Evolutionary conservation across 2,797 vertebrate species (phyloP), one percentile per base, ranked within the genome.

Genomic region (Gorsachius magnificus): DNA sequence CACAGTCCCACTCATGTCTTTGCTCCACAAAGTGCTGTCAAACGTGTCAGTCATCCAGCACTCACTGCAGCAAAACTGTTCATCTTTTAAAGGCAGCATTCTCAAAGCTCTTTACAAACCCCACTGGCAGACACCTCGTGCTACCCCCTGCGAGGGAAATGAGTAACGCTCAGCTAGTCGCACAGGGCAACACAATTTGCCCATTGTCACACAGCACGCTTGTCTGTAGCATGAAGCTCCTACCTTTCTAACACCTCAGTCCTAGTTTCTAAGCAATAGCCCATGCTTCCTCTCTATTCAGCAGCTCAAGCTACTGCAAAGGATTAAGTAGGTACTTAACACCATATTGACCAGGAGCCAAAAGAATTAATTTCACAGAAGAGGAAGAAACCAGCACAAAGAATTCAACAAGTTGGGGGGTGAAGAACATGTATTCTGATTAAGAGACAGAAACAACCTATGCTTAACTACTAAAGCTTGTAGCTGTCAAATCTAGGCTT

Each of bases 361-460:
- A 89, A 93, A 89, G 21, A 86, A 91, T 92, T 91, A 31, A 82
- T 97, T 95, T 86, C 84, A 93, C 51, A 71, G 54, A 28, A 82
- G 20, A 90, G 58, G 69, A 85, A 91, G 92, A 84, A 93, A 87
- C 18, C 41, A 63, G 79, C 45, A 28, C 25, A 91, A 93, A 91
- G 53, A 89, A 83, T 69, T 84, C 86, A 95, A 58, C n/a, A 86
- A 92, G 50, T 83, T 61, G 21, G 16, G 54, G 22, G 28, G 19
- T 83, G 41, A 89, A 79, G 53, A 95, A 72, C 1, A 2, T 38
- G 15, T 45, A 53, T 89, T 51, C 48, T 48, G 56, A 41, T 89
- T 48, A 70, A 79, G 56, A 89, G 63, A 87, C 26, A 65, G 61
- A 89, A 93, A 56, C 46, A 84, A 66, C 25, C 43, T 72, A 58